phyloP scores from a whole-genome alignment of 2,888 invertebrate genomes.

The Nomada goodeniana region DNA sequence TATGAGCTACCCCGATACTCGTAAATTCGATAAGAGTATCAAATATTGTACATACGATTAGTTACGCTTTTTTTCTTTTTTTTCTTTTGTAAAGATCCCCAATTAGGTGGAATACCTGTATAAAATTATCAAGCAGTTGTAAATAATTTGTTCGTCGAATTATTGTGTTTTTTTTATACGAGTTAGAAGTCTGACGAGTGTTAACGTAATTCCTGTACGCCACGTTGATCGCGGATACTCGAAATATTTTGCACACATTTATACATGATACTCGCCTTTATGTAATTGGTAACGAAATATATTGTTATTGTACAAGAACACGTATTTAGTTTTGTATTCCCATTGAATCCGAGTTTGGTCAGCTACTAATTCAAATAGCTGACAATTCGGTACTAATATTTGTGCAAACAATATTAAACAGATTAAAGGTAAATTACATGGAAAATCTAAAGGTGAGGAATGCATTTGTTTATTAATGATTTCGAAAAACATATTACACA shows the following conservation, averaged over 20 bases:
- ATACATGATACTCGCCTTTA: slow-evolving; percentile 58
- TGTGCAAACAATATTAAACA: no score
- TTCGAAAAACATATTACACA: background rate
- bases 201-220: slow-evolving; percentile 36
- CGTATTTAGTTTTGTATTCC: slow-evolving; percentile 12
- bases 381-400: no score
- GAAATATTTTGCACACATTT: slow-evolving; percentile 54
- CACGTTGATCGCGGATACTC: slow-evolving; percentile 64
- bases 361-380: no score
- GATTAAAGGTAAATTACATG: background rate
- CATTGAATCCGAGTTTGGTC: background rate
- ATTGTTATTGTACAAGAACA: slow-evolving; percentile 57
- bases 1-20: slow-evolving; percentile 59
- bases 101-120: slow-evolving; percentile 33
- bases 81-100: slow-evolving; percentile 48
- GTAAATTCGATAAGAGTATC: slow-evolving; percentile 22
- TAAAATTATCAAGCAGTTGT: slow-evolving; percentile 50
- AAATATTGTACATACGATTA: slow-evolving; percentile 55
- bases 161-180: slow-evolving; percentile 50
- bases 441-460: background rate
- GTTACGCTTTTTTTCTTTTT: slow-evolving; percentile 29
- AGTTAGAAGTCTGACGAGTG: slow-evolving; percentile 41
- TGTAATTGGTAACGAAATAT: slow-evolving; percentile 60
- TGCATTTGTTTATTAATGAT: no score
- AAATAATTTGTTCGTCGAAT: slow-evolving; percentile 55